These are phyloP conservation scores for Melitaea athalia DNA, from an alignment of 2,888 invertebrate species.

Conservation along the genomic window DNA sequence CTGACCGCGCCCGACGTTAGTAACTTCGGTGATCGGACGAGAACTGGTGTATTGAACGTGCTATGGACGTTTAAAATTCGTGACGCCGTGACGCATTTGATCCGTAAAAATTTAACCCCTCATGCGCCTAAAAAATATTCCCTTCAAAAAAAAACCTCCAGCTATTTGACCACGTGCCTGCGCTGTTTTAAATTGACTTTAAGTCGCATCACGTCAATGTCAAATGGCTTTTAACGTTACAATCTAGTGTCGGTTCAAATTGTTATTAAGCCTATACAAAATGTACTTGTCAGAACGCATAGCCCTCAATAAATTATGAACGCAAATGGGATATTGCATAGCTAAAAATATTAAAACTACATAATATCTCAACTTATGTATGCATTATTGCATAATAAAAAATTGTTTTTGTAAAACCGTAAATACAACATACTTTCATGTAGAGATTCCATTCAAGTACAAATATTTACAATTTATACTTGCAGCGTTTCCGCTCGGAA, in stretches of 20 bases:
- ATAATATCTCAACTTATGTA: neutral
- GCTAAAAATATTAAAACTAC: neutral
- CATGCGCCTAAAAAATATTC: too few species aligned
- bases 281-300: too few species aligned
- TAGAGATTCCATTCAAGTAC: constrained; percentile 13
- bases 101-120: too few species aligned
- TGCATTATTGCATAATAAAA: neutral
- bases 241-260: too few species aligned
- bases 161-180: too few species aligned
- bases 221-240: too few species aligned
- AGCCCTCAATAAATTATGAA: neutral
- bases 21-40: constrained; percentile 61
- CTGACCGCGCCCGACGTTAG: constrained; percentile 56
- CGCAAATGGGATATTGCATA: neutral
- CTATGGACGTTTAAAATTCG: constrained; percentile 63
- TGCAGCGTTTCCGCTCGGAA: constrained; percentile 12
- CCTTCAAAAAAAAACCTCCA: too few species aligned
- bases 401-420: constrained; percentile 5
- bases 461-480: constrained; percentile 13
- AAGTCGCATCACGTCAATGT: too few species aligned
- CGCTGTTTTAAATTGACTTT: too few species aligned
- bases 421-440: neutral
- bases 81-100: too few species aligned
- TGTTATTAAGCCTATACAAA: too few species aligned
- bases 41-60: constrained; percentile 73